Percentiles rank a stretch among this genome's conserved stretches.
phyloP scores from a whole-genome alignment of 2,113 vertebrate species.

The Eurystomus gularis region DNA sequence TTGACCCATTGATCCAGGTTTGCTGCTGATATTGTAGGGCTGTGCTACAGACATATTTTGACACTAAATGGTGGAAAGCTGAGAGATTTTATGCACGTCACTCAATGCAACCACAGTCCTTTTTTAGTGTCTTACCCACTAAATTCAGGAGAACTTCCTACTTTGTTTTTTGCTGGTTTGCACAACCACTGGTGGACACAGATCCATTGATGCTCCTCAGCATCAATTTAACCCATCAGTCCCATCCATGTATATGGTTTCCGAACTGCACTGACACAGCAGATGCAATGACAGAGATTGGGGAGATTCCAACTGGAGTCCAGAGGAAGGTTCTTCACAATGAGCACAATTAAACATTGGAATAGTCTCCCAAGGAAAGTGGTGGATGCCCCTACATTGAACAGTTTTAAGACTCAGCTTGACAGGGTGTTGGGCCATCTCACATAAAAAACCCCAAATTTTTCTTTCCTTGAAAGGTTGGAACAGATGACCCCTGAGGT shows the following conservation, averaged over 20 bases:
- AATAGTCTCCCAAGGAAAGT: too few relatives aligned
- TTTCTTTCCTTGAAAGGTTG: too few relatives aligned
- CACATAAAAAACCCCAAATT: too few relatives aligned
- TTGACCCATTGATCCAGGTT: neutral
- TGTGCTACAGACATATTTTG: neutral
- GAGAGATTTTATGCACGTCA: neutral
- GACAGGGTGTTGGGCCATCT: too few relatives aligned
- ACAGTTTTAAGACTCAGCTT: too few relatives aligned
- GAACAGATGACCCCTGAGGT: too few relatives aligned
- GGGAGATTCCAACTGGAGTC: too few relatives aligned
- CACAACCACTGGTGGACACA: neutral
- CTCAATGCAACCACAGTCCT: too few relatives aligned
- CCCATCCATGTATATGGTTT: accelerated
- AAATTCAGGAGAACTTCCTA: neutral
- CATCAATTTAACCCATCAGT: neutral
- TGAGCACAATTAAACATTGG: too few relatives aligned
- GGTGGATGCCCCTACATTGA: too few relatives aligned
- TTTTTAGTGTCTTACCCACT: neutral
- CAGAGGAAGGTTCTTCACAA: too few relatives aligned
- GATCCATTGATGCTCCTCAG: neutral
- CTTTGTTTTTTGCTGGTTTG: neutral
- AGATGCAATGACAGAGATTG: neutral
- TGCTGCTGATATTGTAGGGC: neutral
- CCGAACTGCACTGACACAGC: accelerated
- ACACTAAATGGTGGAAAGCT: neutral